phyloP scores from a whole-genome alignment of 2,113 vertebrate genomes.

The Malurus alboscapulatus region DNA sequence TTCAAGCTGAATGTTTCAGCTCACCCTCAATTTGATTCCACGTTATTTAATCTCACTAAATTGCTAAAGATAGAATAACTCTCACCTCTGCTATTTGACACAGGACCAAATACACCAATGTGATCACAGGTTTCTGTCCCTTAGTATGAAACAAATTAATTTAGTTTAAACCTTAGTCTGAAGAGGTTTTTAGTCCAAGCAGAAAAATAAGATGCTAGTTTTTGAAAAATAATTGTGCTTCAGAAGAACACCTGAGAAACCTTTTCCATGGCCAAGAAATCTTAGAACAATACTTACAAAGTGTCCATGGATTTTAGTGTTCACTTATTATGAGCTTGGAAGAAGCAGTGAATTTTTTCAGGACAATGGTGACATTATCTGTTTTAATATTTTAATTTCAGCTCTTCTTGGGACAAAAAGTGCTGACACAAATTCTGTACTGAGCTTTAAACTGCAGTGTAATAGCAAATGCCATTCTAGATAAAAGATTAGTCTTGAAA shows the following conservation, averaged over 20 bases:
- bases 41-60: not conserved
- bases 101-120: not conserved
- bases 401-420: not conserved
- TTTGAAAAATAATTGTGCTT: not conserved
- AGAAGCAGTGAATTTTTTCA: not conserved
- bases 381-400: constrained; percentile 21
- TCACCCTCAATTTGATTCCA: not conserved
- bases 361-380: not conserved
- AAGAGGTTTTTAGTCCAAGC: not conserved
- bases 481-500: constrained; percentile 21
- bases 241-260: not conserved
- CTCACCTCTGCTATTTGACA: not conserved
- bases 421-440: constrained; percentile 29
- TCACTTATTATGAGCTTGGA: not conserved
- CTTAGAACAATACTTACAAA: not conserved
- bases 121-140: not conserved
- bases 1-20: not conserved
- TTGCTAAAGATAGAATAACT: not conserved
- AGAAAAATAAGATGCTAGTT: not conserved
- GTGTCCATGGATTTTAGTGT: not conserved
- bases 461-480: constrained; percentile 32
- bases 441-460: not conserved
- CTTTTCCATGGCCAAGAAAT: not conserved
- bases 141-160: not conserved
- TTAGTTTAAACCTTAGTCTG: not conserved